A percentile compares a stretch with the other conserved stretches of the same genome.
phyloP scores from a whole-genome alignment of 2,888 invertebrate genomes.

The Amblyjoppa fuscipennis region DNA sequence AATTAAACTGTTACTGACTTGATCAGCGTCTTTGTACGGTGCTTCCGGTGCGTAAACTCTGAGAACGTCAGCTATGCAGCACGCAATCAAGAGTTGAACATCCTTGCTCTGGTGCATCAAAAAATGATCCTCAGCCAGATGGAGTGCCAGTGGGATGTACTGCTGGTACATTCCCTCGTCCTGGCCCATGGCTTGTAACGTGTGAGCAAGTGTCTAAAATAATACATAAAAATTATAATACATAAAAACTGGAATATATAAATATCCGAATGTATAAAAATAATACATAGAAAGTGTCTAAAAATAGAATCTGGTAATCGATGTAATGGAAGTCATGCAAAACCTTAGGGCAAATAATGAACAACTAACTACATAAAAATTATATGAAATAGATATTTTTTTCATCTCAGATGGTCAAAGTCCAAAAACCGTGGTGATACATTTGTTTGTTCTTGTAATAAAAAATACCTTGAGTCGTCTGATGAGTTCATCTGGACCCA shows the following conservation, averaged over 20 bases:
- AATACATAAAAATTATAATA: constrained; percentile 28
- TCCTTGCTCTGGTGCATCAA: constrained; percentile 95
- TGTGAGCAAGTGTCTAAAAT: constrained; percentile 94
- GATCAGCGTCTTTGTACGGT: constrained; percentile 98
- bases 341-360: no score
- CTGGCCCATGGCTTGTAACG: constrained; percentile 98
- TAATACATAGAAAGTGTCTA: no score
- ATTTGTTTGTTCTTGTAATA: not conserved
- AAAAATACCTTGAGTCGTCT: constrained; percentile 93
- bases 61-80: constrained; percentile 98
- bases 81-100: constrained; percentile 97
- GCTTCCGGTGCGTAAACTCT: constrained; percentile 99
- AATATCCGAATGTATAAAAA: no score
- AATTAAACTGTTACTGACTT: constrained; percentile 88
- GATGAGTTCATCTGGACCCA: constrained; percentile 98
- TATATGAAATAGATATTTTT: no score
- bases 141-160: constrained; percentile 96
- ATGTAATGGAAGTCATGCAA: no score
- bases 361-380: no score
- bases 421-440: not conserved
- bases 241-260: not conserved
- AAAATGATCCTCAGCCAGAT: constrained; percentile 97
- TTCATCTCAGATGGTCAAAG: no score
- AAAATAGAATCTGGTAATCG: no score
- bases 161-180: constrained; percentile 97